Percentiles rank a stretch among this genome's conserved stretches.
Conservation (phyloP, 2,888 invertebrate genomes). For the Drosophila setosimentum region DNA sequence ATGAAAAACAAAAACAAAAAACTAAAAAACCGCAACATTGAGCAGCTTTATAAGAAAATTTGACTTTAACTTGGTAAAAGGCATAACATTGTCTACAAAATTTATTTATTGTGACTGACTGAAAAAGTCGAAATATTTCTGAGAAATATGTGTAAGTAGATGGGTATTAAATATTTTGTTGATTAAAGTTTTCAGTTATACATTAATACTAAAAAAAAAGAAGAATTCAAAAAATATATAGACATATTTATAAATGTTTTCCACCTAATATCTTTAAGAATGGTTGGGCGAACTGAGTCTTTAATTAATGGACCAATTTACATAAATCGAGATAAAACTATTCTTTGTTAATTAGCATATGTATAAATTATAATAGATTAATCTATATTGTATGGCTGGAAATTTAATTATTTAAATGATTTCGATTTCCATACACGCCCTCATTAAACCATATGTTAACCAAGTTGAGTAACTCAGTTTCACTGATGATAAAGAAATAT, state of each 20-base stretch:
- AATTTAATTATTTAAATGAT: not conserved
- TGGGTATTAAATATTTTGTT: not conserved
- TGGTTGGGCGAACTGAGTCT: not conserved
- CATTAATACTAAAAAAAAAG: not conserved
- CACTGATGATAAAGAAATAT: slow-evolving; percentile 52
- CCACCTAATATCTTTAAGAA: not conserved
- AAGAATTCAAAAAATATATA: not conserved
- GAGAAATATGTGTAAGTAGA: not conserved
- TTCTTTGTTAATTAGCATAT: not conserved
- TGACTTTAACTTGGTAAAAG: not conserved
- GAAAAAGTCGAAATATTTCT: not conserved
- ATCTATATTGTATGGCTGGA: not conserved
- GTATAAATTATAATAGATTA: not conserved
- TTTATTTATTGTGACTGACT: not conserved
- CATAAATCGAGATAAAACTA: not conserved
- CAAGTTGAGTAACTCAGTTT: slow-evolving; percentile 55
- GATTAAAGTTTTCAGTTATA: not conserved
- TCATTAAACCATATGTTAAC: slow-evolving; percentile 39
- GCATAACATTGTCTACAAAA: not conserved
- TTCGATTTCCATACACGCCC: not conserved
- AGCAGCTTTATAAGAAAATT: not conserved
- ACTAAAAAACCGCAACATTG: not conserved
- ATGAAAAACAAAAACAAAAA: not conserved
- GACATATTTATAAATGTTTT: not conserved
- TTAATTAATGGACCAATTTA: not conserved